Evolutionary conservation across 1,140 invertebrate species (phyloP).

Genomic region (Eubasilissa regina): DNA sequence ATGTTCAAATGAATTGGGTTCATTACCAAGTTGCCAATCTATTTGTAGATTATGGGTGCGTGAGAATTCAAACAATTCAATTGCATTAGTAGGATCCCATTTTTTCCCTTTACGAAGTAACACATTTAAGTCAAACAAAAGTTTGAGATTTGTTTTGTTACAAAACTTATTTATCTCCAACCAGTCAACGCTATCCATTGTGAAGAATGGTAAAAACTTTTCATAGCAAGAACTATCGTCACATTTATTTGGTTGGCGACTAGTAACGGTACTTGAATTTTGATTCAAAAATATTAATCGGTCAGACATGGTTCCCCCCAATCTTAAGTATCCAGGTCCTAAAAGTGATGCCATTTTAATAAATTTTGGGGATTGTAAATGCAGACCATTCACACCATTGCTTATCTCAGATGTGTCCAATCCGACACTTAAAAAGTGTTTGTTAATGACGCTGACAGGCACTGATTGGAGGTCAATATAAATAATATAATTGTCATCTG

Average conservation of each 20-base stretch:
- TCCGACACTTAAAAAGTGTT: slow-evolving; percentile 68
- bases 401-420: slow-evolving; percentile 68
- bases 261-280: slow-evolving; percentile 59
- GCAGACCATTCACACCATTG: slow-evolving; percentile 64
- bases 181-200: slow-evolving; percentile 72
- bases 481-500: slow-evolving; percentile 12
- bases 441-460: slow-evolving; percentile 61
- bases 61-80: slow-evolving; percentile 76
- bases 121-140: slow-evolving; percentile 82
- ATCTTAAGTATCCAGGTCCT: slow-evolving; percentile 75
- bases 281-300: slow-evolving; percentile 74
- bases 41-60: slow-evolving; percentile 69
- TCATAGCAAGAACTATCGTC: slow-evolving; percentile 65
- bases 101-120: slow-evolving; percentile 74
- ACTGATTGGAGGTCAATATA: slow-evolving; percentile 10
- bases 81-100: slow-evolving; percentile 79
- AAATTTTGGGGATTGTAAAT: slow-evolving; percentile 67
- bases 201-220: slow-evolving; percentile 69
- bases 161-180: slow-evolving; percentile 77
- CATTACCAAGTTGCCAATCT: slow-evolving; percentile 85
- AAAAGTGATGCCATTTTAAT: slow-evolving; percentile 73
- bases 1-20: slow-evolving; percentile 79
- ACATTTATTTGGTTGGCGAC: slow-evolving; percentile 52
- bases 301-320: slow-evolving; percentile 80
- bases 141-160: slow-evolving; percentile 69